phyloP scores from a whole-genome alignment of 2,113 vertebrate genomes.

The Rhagologus leucostigma region DNA sequence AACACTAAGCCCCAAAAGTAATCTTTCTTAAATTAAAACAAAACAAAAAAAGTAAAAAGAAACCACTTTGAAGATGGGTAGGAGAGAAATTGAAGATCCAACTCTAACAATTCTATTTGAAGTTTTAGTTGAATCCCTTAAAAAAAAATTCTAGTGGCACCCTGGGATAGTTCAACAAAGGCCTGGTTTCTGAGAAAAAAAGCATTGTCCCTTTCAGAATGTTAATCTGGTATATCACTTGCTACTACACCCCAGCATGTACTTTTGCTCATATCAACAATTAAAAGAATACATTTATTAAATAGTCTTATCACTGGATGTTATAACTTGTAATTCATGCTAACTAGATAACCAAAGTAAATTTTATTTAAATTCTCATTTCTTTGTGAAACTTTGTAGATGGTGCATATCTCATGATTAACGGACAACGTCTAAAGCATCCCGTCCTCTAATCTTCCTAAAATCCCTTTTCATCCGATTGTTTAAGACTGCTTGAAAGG shows the following conservation, averaged over 20 bases:
- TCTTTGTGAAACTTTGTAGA: conserved; percentile 80
- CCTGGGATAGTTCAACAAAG: conserved; percentile 88
- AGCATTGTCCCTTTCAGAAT: conserved; percentile 84
- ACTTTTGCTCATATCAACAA: conserved; percentile 79
- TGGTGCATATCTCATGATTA: conserved; percentile 90
- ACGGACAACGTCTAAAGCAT: conserved; percentile 96
- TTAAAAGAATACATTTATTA: conserved; percentile 81
- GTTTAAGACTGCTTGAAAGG: conserved; percentile 98
- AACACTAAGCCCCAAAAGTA: background rate
- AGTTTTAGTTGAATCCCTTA: conserved; percentile 64
- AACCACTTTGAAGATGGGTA: conserved; percentile 34
- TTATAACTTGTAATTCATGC: conserved; percentile 78
- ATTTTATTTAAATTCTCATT: conserved; percentile 77
- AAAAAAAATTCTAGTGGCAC: conserved; percentile 67
- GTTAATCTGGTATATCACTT: conserved; percentile 90
- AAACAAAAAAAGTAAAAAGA: background rate
- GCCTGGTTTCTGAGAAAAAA: conserved; percentile 88
- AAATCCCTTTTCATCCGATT: conserved; percentile 99
- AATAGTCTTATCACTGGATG: conserved; percentile 75
- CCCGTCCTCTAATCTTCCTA: conserved; percentile 96
- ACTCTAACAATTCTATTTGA: conserved; percentile 67
- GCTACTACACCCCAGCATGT: conserved; percentile 77
- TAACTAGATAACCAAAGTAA: conserved; percentile 78
- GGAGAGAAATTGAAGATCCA: conserved; percentile 50
- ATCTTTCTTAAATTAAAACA: conserved; percentile 1